Evolutionary conservation across 2,888 invertebrate genomes (phyloP), one percentile per base, ranked within the genome.

Genomic region (Hofmannophila pseudospretella): DNA sequence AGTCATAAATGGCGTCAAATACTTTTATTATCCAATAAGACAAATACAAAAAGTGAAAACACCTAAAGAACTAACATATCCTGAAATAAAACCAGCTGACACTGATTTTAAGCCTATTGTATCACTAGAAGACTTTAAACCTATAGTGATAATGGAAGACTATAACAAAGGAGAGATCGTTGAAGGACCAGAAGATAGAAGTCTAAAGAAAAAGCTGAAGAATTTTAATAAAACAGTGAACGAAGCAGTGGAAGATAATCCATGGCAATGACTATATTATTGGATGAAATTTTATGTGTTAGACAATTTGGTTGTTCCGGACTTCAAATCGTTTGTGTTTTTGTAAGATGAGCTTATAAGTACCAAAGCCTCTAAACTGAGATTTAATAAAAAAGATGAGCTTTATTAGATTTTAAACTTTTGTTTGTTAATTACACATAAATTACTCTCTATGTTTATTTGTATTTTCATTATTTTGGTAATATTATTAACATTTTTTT

Each of bases 221-320:
- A 73, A 76, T 47, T 67, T 82, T 47, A 79, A 76, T 33, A 65
- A 79, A 13, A 59, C 64, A 14, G 58, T 81, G 9, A 76, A 71
- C 25, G 75, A 79, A 19, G 76, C 75, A 0, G 37, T 85, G 1
- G 84, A 84, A 1, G 80, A 82, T 1, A 78, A 78, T 62, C 81
- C 82, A 1, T 85, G 84, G 85, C 65, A 81, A 80, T 86, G 85
- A 86, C 85, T 86, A 86, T 85, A 59, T 71, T 84, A 85, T 53
- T 49, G 80, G 29, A 64, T 81, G 69, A 82, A 84, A 46, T 73
- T 85, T 4, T 80, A 80, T 39, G 69, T 79, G 42, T 54, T 84
- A 29, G 81, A 82, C 2, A 80, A 71, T 28, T 62, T 85, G 33
- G 77, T 82, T 19, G 66, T 62, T 38, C 77, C 81, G 31, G 79